Base-by-base conservation (phyloP, 2,888 invertebrate species). In the Matsumyia berberina region DNA sequence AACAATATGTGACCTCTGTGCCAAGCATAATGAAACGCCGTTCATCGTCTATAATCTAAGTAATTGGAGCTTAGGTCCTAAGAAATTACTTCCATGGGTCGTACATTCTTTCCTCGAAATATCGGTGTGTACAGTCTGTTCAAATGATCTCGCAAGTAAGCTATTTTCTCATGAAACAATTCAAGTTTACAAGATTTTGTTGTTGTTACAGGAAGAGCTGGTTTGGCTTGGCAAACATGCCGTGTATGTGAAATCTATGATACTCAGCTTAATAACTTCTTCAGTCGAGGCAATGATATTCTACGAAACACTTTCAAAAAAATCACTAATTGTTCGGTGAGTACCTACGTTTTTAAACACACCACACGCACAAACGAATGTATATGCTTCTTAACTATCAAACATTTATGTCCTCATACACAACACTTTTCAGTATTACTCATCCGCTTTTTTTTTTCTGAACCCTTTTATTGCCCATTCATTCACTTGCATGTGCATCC, bases 171-270 rank as follows among this genome's bases (percentile, higher is more conserved):
- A 0, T n/a, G 0, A 8, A 15, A 37, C 2, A 1, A 8, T 19
- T 11, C 3, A 39, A 24, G 5, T 11, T 24, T 7, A 19, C 15
- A 15, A 4, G 15, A 17, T 29, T 37, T 9, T 19, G 29, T 9
- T 29, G 7, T 17, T 31, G 31, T 49, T 49, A 8, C 8, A 82
- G 82, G 8, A 33, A 11, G 53, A 37, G 57, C 81, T 2, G 12
- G 58, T 11, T 0, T 8, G 46, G 49, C n/a, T 19, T 85, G 85
- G 85, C 58, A 11, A 11, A 29, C 46, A 5, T 85, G 85, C n/a
- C 85, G 85, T 7, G 17, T 85, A 11, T 85, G 85, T 42, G 85
- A 74, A 19, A 42, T 17, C 2, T n/a, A 53, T 7, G 6, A 51
- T 9, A 11, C 17, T 85, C 2, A 64, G n/a, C 17, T 85, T 4